Evolutionary conservation across 2,888 invertebrate species (phyloP).

Genomic region (Thumatha senex): DNA sequence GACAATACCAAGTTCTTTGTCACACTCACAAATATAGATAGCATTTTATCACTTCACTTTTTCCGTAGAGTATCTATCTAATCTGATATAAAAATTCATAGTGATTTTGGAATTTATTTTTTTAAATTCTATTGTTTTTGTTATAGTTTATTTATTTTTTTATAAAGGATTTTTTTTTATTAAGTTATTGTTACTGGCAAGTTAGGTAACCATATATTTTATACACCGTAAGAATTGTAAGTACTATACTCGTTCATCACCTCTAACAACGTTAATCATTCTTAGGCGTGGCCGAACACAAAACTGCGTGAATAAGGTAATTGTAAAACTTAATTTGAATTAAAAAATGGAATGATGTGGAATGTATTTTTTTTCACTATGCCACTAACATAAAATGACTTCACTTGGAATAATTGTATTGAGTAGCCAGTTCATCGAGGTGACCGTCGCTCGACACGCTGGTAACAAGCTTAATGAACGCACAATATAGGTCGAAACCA

Average conservation of each 20-base stretch:
- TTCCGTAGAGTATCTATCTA: neutral
- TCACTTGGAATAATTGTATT: neutral
- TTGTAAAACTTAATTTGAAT: neutral
- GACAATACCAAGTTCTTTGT: conserved; percentile 33
- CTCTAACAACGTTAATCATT: neutral
- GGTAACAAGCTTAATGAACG: conserved; percentile 48
- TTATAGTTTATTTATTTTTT: neutral
- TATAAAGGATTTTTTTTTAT: too few species aligned
- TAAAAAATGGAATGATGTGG: neutral
- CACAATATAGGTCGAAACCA: conserved; percentile 63
- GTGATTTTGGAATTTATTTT: neutral
- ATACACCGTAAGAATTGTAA: neutral
- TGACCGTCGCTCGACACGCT: conserved; percentile 30
- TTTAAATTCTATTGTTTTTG: neutral
- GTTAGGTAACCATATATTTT: too few species aligned
- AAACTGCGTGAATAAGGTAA: neutral
- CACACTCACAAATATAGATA: conserved; percentile 18
- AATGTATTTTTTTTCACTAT: neutral
- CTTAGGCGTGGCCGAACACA: neutral
- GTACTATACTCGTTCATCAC: neutral
- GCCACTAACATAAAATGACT: neutral
- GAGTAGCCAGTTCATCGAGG: conserved; percentile 10
- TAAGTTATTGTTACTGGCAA: too few species aligned
- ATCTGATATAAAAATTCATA: neutral
- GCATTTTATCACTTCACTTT: neutral